Conservation (phyloP, 1,140 invertebrate species). For the Lepidurus packardi region DNA sequence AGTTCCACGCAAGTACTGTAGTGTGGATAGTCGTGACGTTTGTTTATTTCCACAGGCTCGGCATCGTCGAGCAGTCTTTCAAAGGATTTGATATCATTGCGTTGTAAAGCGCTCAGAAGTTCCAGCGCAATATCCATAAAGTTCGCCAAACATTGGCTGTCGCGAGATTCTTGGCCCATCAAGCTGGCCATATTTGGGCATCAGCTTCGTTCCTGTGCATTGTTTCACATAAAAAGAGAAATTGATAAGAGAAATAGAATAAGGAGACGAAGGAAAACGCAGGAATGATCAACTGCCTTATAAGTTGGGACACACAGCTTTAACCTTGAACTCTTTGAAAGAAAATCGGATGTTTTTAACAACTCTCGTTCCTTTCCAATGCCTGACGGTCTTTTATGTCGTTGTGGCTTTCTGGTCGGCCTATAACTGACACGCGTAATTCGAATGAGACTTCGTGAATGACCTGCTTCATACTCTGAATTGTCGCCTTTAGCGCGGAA, state of each 20-base stretch:
- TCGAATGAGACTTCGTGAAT: neutral
- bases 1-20: slow-evolving; percentile 52
- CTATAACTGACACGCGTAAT: neutral
- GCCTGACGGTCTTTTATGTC: neutral
- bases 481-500: neutral
- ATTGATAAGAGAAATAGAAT: too few species aligned
- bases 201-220: neutral
- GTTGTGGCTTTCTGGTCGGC: neutral
- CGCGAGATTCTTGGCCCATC: neutral
- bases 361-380: neutral
- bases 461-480: neutral
- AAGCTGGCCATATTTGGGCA: neutral
- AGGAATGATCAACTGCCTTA: too few species aligned
- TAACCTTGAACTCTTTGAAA: too few species aligned
- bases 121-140: neutral
- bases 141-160: neutral
- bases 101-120: neutral
- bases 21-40: slow-evolving; percentile 46
- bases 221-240: too few species aligned
- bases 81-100: neutral
- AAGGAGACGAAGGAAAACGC: too few species aligned
- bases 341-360: too few species aligned
- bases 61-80: neutral
- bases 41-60: slow-evolving; percentile 44
- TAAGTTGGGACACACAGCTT: too few species aligned